Percentiles rank a stretch among this genome's conserved stretches.
These are phyloP conservation scores for Poecile montanus DNA, from an alignment of 2,797 vertebrate species.

Conservation along the genomic window DNA sequence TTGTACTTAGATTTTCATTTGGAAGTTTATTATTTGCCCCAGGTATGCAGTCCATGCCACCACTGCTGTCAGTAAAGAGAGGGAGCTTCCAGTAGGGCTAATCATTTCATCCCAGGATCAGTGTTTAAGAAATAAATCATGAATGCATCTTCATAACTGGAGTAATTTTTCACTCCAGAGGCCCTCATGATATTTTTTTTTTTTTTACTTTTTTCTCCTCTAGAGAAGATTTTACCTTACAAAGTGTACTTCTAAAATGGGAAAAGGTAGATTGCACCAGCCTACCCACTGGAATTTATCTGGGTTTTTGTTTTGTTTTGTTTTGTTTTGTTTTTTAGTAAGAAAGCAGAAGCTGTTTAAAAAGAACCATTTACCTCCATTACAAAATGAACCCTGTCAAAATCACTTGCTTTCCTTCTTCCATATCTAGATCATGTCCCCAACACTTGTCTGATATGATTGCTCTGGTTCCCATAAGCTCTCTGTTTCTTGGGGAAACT, in stretches of 20 bases:
- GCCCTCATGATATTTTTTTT: neutral
- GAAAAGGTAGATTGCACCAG: neutral
- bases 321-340: neutral
- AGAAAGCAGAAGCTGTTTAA: neutral
- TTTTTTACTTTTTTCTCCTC: neutral
- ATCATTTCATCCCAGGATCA: neutral
- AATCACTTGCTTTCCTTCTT: neutral
- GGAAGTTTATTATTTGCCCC: neutral
- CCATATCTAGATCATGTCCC: neutral
- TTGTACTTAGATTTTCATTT: neutral
- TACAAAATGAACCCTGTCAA: neutral
- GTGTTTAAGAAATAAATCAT: neutral
- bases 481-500: neutral
- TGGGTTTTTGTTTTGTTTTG: too few species aligned
- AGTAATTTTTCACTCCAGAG: neutral
- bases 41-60: neutral
- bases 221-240: neutral
- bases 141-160: neutral
- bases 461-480: neutral
- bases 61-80: neutral
- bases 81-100: neutral
- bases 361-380: neutral
- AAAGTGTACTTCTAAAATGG: neutral
- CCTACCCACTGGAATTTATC: neutral
- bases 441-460: neutral